phyloP scores from a whole-genome alignment of 2,888 invertebrate species.

The Digitonthophagus gazella region DNA sequence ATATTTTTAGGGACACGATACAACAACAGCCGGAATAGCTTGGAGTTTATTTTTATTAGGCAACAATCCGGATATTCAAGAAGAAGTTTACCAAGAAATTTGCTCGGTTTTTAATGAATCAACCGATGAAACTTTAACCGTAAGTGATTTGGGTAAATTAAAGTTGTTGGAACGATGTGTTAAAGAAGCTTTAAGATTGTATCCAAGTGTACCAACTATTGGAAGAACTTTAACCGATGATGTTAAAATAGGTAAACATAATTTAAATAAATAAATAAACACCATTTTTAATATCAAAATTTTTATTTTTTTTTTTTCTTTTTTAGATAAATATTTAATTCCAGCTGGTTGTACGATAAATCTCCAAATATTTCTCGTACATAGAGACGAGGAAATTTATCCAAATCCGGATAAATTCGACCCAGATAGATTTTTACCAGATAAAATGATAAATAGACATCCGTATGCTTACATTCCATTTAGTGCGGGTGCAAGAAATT shows the following conservation, averaged over 20 bases:
- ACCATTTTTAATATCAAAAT: background rate
- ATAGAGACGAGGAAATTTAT: conserved; percentile 62
- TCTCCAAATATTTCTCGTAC: conserved; percentile 49
- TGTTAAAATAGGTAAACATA: conserved; percentile 56
- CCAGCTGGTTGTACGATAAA: conserved; percentile 31
- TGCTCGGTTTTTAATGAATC: conserved; percentile 34
- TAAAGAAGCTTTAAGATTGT: conserved; percentile 65
- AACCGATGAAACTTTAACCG: conserved; percentile 49
- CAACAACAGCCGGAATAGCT: conserved; percentile 40
- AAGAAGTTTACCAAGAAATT: conserved; percentile 43
- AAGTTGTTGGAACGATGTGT: conserved; percentile 68
- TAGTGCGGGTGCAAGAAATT: conserved; percentile 59
- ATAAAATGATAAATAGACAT: conserved; percentile 65
- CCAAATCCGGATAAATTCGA: conserved; percentile 65
- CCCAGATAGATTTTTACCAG: conserved; percentile 69
- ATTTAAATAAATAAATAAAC: background rate
- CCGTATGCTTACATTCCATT: conserved; percentile 65
- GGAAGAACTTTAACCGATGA: conserved; percentile 59
- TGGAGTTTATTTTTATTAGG: conserved; percentile 40
- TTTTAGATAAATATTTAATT: conserved; percentile 26
- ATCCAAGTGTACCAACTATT: conserved; percentile 67
- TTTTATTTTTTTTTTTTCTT: background rate
- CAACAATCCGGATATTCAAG: conserved; percentile 27
- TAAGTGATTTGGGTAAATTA: conserved; percentile 58
- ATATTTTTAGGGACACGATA: conserved; percentile 38